These are phyloP conservation scores for Vimba vimba DNA, from an alignment of 2,113 vertebrate genomes.

Conservation along the genomic window DNA sequence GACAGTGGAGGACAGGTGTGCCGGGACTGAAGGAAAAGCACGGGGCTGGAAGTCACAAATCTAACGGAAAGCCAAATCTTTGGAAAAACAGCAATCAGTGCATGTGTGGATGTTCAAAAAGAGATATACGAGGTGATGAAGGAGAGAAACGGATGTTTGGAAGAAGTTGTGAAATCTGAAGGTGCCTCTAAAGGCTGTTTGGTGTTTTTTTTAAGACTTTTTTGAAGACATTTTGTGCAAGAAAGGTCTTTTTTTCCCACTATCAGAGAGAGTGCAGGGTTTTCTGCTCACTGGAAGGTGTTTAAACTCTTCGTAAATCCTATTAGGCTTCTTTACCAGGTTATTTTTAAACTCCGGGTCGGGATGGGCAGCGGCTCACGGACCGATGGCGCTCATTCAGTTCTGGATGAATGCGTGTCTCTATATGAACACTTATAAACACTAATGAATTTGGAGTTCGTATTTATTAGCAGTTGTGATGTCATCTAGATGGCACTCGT, in stretches of 20 bases:
- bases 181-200: not conserved
- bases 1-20: not conserved
- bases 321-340: conserved; percentile 31
- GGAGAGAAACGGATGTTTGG: not conserved
- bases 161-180: not conserved
- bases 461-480: not conserved
- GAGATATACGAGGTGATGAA: not conserved
- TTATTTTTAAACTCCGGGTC: conserved; percentile 40
- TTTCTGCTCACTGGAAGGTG: conserved; percentile 9
- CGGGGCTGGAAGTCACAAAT: not conserved
- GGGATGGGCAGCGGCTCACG: not conserved
- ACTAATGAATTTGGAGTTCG: not conserved
- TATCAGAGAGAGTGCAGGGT: not conserved
- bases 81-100: not conserved
- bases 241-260: not conserved
- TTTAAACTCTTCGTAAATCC: conserved; percentile 39
- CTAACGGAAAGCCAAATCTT: not conserved
- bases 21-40: not conserved
- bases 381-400: not conserved
- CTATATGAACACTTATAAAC: not conserved
- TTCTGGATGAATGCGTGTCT: not conserved
- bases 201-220: not conserved
- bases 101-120: not conserved
- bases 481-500: not conserved
- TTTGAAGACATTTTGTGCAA: not conserved